Conservation (phyloP, 2,888 invertebrate genomes). For the Aspidapion aeneum region DNA sequence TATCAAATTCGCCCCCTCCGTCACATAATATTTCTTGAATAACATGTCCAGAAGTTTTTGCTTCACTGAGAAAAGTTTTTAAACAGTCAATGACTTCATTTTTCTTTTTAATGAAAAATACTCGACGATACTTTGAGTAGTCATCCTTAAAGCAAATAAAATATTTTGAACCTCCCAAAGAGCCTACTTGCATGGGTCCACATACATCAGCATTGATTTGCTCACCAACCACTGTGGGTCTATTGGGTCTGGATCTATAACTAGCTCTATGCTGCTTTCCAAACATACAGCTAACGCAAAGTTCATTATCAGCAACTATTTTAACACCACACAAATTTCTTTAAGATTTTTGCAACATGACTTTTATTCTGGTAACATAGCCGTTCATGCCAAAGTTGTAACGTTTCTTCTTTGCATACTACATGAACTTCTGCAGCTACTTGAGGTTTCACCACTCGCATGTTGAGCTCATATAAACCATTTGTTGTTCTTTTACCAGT, state of each 20-base stretch:
- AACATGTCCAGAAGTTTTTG: background rate
- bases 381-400: conserved; percentile 9
- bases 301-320: background rate
- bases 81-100: conserved; percentile 2
- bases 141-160: conserved; percentile 1
- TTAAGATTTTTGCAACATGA: background rate
- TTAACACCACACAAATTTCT: background rate
- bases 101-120: conserved; percentile 2
- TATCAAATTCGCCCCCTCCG: background rate
- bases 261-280: background rate
- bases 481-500: background rate
- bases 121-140: background rate
- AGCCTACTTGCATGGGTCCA: background rate
- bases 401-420: background rate
- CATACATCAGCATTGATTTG: conserved; percentile 3
- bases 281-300: background rate
- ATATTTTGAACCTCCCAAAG: background rate
- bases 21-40: background rate
- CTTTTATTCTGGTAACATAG: conserved; percentile 7
- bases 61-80: conserved; percentile 2
- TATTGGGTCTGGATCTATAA: background rate
- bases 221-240: background rate
- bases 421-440: background rate
- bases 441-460: background rate
- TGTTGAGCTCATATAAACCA: background rate